A percentile compares a stretch with the other conserved stretches of the same genome.
Evolutionary conservation across 2,888 invertebrate genomes (phyloP).

Genomic region (Cryptocephalus primarius): DNA sequence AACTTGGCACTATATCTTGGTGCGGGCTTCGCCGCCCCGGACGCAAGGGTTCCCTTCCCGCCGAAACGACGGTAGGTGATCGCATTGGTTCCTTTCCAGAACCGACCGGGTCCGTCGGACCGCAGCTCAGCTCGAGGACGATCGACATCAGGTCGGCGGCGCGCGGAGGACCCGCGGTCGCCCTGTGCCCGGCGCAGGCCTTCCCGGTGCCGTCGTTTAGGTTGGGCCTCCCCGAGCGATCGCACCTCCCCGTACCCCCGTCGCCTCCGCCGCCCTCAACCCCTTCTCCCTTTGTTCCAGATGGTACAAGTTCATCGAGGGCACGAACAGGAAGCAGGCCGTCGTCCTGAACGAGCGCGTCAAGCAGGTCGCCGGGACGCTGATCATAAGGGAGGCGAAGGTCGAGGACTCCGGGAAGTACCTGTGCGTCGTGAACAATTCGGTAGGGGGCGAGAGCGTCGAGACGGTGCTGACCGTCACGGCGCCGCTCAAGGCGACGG

Average conservation of each 20-base stretch:
- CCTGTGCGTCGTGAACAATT: constrained; percentile 88
- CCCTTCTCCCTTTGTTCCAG: constrained; percentile 50
- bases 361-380: constrained; percentile 85
- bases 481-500: constrained; percentile 76
- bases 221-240: constrained; percentile 37
- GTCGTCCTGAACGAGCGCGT: constrained; percentile 82
- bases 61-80: constrained; percentile 7
- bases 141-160: constrained; percentile 38
- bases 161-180: constrained; percentile 37
- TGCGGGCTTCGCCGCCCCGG: too few relatives aligned
- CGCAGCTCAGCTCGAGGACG: constrained; percentile 48
- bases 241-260: not conserved
- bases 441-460: constrained; percentile 86
- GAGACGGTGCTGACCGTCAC: constrained; percentile 88
- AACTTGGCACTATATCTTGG: too few relatives aligned
- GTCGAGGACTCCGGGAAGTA: constrained; percentile 93
- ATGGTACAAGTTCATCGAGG: constrained; percentile 91
- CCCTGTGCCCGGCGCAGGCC: constrained; percentile 64
- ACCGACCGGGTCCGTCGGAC: constrained; percentile 56
- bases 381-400: constrained; percentile 83
- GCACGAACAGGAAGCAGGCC: constrained; percentile 75
- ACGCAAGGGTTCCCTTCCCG: constrained; percentile 11
- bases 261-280: not conserved
- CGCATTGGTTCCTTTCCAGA: constrained; percentile 35
- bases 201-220: constrained; percentile 66